Percentiles rank a stretch among this genome's conserved stretches.
Evolutionary conservation across 2,888 invertebrate genomes (phyloP).

Genomic region (Mallateleia sp.): DNA sequence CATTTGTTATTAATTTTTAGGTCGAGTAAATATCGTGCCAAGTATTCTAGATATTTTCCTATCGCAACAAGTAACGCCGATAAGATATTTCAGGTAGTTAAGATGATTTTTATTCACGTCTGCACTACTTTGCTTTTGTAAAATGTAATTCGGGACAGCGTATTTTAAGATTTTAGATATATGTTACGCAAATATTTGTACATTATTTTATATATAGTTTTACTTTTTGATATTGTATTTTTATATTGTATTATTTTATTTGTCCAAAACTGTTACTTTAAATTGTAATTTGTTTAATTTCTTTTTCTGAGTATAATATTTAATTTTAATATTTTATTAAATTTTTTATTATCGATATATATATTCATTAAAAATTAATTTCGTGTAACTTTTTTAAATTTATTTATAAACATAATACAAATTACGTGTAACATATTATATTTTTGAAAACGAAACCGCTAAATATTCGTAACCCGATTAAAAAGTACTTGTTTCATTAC

Average conservation of each 20-base stretch:
- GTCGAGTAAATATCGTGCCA: constrained; percentile 58
- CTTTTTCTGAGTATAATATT: too few species aligned
- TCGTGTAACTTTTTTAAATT: too few species aligned
- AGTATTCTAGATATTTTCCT: constrained; percentile 58
- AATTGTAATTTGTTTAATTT: too few species aligned
- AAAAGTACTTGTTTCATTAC: constrained; percentile 31
- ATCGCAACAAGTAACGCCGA: constrained; percentile 16
- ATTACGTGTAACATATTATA: too few species aligned
- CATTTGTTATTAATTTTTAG: constrained; percentile 62
- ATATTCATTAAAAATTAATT: too few species aligned
- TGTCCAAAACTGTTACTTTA: too few species aligned
- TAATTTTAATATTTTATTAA: too few species aligned
- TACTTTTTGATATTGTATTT: too few species aligned
- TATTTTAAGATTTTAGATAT: constrained; percentile 27
- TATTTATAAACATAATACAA: too few species aligned
- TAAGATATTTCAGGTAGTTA: constrained; percentile 18
- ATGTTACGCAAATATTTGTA: constrained; percentile 14
- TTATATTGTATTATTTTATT: too few species aligned
- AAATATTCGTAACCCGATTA: constrained; percentile 2
- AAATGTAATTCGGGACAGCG: constrained; percentile 8
- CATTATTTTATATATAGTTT: constrained; percentile 26
- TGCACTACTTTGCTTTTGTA: constrained; percentile 31
- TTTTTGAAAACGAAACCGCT: too few species aligned
- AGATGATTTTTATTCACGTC: constrained; percentile 32
- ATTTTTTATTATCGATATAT: too few species aligned